These are phyloP conservation scores for Equus przewalskii DNA, from an alignment of 2,113 vertebrate species.

Conservation along the genomic window DNA sequence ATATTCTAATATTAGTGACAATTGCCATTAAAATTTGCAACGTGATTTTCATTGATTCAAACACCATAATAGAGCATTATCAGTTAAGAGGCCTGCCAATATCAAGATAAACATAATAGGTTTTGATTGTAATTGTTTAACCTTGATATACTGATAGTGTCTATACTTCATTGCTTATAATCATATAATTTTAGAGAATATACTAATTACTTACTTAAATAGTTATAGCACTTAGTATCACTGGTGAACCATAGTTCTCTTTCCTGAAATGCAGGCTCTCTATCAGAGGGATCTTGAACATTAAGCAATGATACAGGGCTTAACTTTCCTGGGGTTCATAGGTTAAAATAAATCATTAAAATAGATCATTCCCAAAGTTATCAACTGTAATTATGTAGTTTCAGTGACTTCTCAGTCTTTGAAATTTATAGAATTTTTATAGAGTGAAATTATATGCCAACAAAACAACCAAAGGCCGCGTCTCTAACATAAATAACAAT, in stretches of 20 bases:
- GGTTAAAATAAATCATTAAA: background rate
- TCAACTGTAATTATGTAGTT: background rate
- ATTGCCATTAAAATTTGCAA: background rate
- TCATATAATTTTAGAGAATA: background rate
- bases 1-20: background rate
- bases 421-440: background rate
- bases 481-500: background rate
- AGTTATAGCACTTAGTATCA: background rate
- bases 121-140: conserved; percentile 25
- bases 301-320: background rate
- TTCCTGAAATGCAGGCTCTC: background rate
- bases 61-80: background rate
- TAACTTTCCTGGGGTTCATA: background rate
- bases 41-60: background rate
- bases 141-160: background rate
- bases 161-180: background rate
- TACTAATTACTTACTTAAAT: background rate
- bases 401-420: background rate
- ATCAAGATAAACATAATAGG: background rate
- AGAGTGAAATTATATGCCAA: background rate
- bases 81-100: background rate
- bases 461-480: background rate
- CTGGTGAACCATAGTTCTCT: background rate
- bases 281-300: background rate
- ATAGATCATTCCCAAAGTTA: background rate